These are phyloP conservation scores for Anser brachyrhynchus DNA, from an alignment of 2,113 vertebrate genomes.

Conservation along the genomic window DNA sequence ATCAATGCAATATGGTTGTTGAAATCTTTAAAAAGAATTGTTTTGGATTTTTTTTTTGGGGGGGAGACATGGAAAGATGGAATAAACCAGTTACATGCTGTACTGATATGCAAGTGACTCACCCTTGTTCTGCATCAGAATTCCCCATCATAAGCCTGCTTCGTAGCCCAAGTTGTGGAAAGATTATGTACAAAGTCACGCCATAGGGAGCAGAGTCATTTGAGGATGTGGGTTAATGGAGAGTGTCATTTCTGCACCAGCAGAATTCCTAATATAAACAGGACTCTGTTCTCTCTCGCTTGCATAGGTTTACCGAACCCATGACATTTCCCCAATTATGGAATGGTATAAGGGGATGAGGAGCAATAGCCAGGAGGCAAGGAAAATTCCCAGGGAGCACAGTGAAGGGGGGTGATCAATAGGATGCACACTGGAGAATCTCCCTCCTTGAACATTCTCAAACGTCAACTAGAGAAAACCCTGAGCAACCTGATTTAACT, in stretches of 20 bases:
- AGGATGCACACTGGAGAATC: not conserved
- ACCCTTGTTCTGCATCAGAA: not conserved
- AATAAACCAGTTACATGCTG: not conserved
- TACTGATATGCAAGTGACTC: not conserved
- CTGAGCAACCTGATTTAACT: not conserved
- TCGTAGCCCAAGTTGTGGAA: not conserved
- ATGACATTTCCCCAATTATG: not conserved
- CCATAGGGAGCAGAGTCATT: not conserved
- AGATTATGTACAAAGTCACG: not conserved
- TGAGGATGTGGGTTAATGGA: not conserved
- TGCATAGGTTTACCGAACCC: not conserved
- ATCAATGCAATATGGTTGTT: not conserved
- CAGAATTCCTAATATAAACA: not conserved
- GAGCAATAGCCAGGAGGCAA: not conserved
- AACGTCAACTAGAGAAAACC: not conserved
- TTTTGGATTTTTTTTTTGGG: not conserved
- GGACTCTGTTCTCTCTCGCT: not conserved
- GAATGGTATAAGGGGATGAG: not conserved
- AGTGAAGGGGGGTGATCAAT: not conserved
- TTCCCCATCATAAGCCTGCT: not conserved
- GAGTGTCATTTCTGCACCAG: not conserved
- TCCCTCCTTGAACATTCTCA: not conserved
- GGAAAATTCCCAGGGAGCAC: not conserved
- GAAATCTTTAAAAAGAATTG: not conserved
- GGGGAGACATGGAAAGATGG: rapidly evolving